Conservation (phyloP, 2,113 vertebrate species). For the Epinephelus cyanopodus region DNA sequence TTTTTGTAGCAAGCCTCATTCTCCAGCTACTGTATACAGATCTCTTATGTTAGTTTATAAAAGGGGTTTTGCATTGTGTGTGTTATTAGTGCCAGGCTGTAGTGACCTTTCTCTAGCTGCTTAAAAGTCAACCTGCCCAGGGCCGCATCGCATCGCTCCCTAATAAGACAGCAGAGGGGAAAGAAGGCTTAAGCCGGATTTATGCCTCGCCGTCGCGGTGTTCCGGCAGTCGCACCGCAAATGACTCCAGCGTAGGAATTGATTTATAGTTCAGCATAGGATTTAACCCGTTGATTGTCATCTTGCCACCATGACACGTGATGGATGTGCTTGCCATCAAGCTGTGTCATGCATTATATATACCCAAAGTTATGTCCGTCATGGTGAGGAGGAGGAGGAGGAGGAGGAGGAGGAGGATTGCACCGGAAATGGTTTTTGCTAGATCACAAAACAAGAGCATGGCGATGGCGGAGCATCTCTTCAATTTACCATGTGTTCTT, state of each 20-base stretch:
- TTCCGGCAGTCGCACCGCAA: constrained; percentile 29
- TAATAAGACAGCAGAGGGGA: constrained; percentile 55
- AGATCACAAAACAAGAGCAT: neutral
- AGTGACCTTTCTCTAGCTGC: constrained; percentile 61
- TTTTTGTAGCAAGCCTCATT: neutral
- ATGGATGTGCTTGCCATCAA: constrained; percentile 12
- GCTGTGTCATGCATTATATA: constrained; percentile 7
- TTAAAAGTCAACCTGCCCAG: constrained; percentile 59
- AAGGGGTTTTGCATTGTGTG: neutral
- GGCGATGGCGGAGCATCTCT: neutral
- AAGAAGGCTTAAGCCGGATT: constrained; percentile 57
- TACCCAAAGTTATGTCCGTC: neutral
- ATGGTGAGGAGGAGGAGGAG: neutral
- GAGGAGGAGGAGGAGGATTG: neutral
- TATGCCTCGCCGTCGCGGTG: constrained; percentile 47
- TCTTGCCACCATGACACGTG: neutral
- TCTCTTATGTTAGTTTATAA: constrained; percentile 3
- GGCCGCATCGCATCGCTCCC: constrained; percentile 34
- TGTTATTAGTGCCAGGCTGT: constrained; percentile 19
- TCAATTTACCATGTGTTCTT: neutral
- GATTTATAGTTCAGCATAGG: constrained; percentile 31
- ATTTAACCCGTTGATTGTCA: constrained; percentile 43
- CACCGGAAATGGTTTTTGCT: neutral
- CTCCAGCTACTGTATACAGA: neutral
- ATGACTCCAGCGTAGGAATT: constrained; percentile 28